Evolutionary conservation across 2,797 vertebrate species (phyloP), one percentile per base, ranked within the genome.

Genomic region (Strix occidentalis): DNA sequence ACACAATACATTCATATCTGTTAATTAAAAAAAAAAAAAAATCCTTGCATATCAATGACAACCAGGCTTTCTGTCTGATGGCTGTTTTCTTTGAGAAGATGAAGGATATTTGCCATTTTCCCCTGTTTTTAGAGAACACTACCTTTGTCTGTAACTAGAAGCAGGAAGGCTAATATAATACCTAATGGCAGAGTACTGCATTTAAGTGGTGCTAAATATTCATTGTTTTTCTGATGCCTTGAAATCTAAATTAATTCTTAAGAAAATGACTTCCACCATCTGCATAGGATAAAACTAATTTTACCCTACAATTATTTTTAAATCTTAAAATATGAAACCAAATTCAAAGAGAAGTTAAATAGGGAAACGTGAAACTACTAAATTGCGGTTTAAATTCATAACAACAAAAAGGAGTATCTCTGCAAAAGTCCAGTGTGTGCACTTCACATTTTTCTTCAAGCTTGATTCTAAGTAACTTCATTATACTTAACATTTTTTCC

Each of bases 401-500:
- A 57, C 13, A 91, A 60, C 48, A 79, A 81, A 88, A 46, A 53
- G 50, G 8, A 81, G 1, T 10, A 58, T 43, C 31, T 56, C 70
- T 51, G 17, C 58, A 43, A 45, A 76, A 90, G 68, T 72, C 82
- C 60, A 77, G 28, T 58, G 14, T 1, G 0, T 72, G 37, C 61
- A 87, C 39, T 84, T 89, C n/a, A 83, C 8, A 46, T 80, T 82
- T 80, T 84, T 75, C 57, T 95, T 77, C 68, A 87, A 86, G 60
- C 16, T 94, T 94, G 92, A 93, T 93, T 93, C 54, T 58, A 77
- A 88, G 50, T 35, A 77, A 84, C 41, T 92, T 90, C 26, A 75
- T 91, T 93, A 86, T 48, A 71, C 43, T 88, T 89, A 84, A 90
- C 46, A 51, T 91, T 95, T 96, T 84, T 74, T 35, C 61, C 61